phyloP scores from a whole-genome alignment of 2,797 vertebrate species.

The Clarias platycephalus region DNA sequence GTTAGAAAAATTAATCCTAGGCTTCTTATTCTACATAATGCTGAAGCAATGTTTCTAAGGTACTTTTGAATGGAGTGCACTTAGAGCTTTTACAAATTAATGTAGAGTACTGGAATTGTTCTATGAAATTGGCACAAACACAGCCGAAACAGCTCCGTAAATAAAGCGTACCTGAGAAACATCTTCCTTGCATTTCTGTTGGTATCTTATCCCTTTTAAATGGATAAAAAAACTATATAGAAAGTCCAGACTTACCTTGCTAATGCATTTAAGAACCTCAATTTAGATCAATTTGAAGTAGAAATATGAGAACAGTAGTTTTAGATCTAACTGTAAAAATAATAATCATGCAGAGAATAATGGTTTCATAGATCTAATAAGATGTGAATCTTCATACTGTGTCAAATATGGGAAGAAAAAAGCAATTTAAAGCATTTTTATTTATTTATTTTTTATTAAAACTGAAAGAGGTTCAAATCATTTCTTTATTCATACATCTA shows the following conservation, averaged over 20 bases:
- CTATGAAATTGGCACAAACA: not conserved
- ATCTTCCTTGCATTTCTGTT: constrained; percentile 69
- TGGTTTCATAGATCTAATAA: constrained; percentile 84
- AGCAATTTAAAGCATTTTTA: not conserved
- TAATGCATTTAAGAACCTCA: constrained; percentile 89
- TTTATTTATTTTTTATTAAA: not conserved
- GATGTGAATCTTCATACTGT: constrained; percentile 98
- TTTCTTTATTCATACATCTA: not conserved
- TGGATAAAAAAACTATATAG: constrained; percentile 82
- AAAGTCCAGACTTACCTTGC: constrained; percentile 99
- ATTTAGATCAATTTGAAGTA: constrained; percentile 82
- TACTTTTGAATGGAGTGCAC: constrained; percentile 65
- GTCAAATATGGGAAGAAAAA: constrained; percentile 68
- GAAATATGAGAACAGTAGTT: constrained; percentile 83
- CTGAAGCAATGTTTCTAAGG: constrained; percentile 88
- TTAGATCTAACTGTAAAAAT: constrained; percentile 88
- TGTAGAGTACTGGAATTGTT: not conserved
- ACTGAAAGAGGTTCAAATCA: not conserved
- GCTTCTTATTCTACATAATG: constrained; percentile 58
- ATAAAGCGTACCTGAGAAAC: constrained; percentile 90
- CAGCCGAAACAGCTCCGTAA: not conserved
- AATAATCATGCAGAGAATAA: constrained; percentile 95
- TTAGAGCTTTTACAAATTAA: not conserved
- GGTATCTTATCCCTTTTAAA: constrained; percentile 68
- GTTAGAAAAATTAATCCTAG: constrained; percentile 56